Base-by-base conservation (phyloP, 2,888 invertebrate genomes). In the Rapana venosa region DNA sequence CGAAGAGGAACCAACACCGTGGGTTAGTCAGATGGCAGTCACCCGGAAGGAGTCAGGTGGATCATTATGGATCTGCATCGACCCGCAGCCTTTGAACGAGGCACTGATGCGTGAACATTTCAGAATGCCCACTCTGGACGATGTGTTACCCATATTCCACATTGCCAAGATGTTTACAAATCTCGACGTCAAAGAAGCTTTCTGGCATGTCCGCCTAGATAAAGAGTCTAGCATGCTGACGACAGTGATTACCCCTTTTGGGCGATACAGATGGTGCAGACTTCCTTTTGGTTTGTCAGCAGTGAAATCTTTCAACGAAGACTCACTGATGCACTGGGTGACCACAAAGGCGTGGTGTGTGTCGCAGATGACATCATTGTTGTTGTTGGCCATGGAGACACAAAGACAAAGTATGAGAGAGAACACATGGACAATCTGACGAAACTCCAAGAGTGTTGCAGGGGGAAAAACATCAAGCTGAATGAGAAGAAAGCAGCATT, bases 161-260 rank as follows among this genome's bases (percentile, higher is more conserved):
- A 90, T 91, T 61, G 92, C 92, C 20, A 92, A 91, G 74, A 36
- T 93, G 13, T 93, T 93, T 85, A 92, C 91, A 30, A 93, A 93
- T 86, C 90, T 93, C 0, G 93, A 93, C 88, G 91, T 93, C 0
- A 85, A 91, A 77, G 91, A 94, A 47, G 93, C 92, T 36, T 93
- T 90, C 83, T 93, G 92, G 92, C 93, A 92, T 79, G 89, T 92
- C 0, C 74, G 81, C 66, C 87, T 92, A 36, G 91, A 92, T 87
- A 84, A 92, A 79, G 88, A 92, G 61, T 92, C 91, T 1, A 92
- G 92, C 61, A 4, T 83, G 35, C 89, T 93, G 26, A 92, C 92
- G 30, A 93, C 92, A 0, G 92, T 93, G 92, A 93, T 93, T 6
- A 93, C 92, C 36, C 93, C 92, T 22, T 93, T 92, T 90, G 92